A percentile compares a stretch with the other conserved stretches of the same genome.
Conservation (phyloP, 2,797 vertebrate genomes). For the Pampus argenteus region DNA sequence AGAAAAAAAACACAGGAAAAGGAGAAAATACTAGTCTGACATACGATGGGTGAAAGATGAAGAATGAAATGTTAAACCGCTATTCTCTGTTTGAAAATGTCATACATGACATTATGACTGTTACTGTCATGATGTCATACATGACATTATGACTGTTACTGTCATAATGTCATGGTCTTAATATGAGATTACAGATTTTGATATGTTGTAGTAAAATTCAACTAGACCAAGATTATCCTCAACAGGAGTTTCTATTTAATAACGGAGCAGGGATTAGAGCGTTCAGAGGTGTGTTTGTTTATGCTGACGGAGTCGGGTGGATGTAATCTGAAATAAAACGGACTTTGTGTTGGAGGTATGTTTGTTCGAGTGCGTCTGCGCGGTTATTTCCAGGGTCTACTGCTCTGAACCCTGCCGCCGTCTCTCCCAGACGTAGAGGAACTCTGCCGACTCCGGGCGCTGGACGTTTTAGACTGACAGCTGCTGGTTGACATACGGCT, state of each 20-base stretch:
- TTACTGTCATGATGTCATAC: too few species aligned
- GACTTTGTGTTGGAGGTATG: constrained; percentile 41
- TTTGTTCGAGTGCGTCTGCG: not conserved
- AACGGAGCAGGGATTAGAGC: not conserved
- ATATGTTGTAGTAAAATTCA: not conserved
- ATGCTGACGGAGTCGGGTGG: not conserved
- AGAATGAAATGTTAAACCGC: not conserved
- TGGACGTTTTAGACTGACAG: constrained; percentile 73
- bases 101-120: too few species aligned
- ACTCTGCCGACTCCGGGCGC: constrained; percentile 69
- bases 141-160: too few species aligned
- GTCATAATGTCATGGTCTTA: not conserved
- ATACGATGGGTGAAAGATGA: not conserved
- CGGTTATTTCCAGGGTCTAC: constrained; percentile 90
- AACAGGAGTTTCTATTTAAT: not conserved
- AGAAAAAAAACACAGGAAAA: not conserved
- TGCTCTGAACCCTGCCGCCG: constrained; percentile 74
- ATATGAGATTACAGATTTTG: not conserved
- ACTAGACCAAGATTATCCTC: too few species aligned
- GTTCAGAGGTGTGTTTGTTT: not conserved
- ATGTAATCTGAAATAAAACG: constrained; percentile 14
- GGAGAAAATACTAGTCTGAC: not conserved
- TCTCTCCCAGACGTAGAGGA: constrained; percentile 62
- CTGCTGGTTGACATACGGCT: constrained; percentile 82
- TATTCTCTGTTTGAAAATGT: not conserved